Evolutionary conservation across 2,888 invertebrate species (phyloP).

Genomic region (Leptopilina syphax): DNA sequence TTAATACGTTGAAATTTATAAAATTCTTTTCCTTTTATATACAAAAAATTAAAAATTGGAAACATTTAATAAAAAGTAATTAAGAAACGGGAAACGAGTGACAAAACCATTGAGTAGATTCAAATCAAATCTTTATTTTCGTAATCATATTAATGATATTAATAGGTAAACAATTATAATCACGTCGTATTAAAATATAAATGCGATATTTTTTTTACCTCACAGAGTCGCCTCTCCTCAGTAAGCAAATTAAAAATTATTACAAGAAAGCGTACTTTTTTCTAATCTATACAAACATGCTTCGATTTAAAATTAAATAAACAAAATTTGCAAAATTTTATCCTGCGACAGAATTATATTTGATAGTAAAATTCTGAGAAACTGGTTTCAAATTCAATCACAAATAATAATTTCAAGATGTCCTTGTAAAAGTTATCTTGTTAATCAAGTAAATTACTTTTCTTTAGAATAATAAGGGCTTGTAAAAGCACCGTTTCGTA

Average conservation of each 20-base stretch:
- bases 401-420: slow-evolving; percentile 13
- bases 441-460: not conserved
- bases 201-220: slow-evolving; percentile 45
- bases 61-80: too few relatives aligned
- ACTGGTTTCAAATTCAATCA: slow-evolving; percentile 46
- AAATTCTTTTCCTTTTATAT: too few relatives aligned
- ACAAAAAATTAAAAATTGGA: too few relatives aligned
- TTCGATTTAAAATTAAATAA: slow-evolving; percentile 57
- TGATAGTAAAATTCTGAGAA: slow-evolving; percentile 50
- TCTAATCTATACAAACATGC: slow-evolving; percentile 59
- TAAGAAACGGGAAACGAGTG: too few relatives aligned
- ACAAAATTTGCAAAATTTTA: slow-evolving; percentile 51
- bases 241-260: slow-evolving; percentile 49
- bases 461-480: not conserved
- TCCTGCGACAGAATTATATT: slow-evolving; percentile 48
- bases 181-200: slow-evolving; percentile 32
- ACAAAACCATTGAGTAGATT: too few relatives aligned
- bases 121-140: not conserved
- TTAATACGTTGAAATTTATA: too few relatives aligned
- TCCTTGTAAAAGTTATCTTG: not conserved
- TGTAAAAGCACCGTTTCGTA: slow-evolving; percentile 6
- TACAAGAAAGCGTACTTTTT: slow-evolving; percentile 49
- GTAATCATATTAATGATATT: slow-evolving; percentile 43
- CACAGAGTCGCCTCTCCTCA: slow-evolving; percentile 63
- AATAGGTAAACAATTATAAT: slow-evolving; percentile 52